Conservation (phyloP, 2,888 invertebrate genomes). For the Ophioninae sp. region DNA sequence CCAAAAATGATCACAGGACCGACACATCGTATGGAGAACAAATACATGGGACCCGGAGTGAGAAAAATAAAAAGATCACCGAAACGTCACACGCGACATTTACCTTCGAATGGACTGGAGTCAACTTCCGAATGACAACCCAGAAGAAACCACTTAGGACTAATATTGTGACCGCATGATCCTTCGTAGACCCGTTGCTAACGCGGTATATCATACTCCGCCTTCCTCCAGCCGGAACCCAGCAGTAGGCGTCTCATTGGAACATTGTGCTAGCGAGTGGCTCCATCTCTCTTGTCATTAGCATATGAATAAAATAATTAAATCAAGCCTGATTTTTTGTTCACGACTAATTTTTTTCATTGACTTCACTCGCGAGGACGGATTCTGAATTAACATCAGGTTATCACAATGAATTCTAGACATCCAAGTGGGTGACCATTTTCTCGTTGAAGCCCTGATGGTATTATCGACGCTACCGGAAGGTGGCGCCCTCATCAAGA, state of each 20-base stretch:
- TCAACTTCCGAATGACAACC: not conserved
- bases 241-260: not conserved
- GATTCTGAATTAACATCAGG: not conserved
- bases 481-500: constrained; percentile 38
- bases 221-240: not conserved
- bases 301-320: not conserved
- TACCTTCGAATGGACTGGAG: constrained; percentile 30
- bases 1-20: not conserved
- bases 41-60: not conserved
- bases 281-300: constrained; percentile 39
- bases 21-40: not conserved
- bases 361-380: not conserved
- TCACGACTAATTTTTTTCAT: not conserved
- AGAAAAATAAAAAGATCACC: constrained; percentile 8
- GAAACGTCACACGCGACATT: constrained; percentile 23
- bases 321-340: not conserved
- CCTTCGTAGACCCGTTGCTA: constrained; percentile 49
- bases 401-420: not conserved
- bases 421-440: not conserved
- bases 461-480: constrained; percentile 2
- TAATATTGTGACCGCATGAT: constrained; percentile 37
- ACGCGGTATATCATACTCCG: constrained; percentile 51
- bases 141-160: constrained; percentile 6
- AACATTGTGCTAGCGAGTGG: constrained; percentile 5
- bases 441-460: not conserved